Conservation (phyloP, 2,888 invertebrate species). For the Entomobrya multifasciata region DNA sequence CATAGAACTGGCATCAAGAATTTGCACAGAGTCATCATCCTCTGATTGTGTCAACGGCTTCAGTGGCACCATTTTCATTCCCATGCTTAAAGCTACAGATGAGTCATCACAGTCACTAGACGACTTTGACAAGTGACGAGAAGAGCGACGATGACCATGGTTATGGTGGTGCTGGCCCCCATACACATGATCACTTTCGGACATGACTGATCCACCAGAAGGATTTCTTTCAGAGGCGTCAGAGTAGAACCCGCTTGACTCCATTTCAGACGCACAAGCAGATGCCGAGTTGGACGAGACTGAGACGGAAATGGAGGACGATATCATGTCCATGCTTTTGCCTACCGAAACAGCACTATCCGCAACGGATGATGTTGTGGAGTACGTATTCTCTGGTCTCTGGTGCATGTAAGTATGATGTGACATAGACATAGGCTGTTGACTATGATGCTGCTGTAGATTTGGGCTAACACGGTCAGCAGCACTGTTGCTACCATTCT, state of each 20-base stretch:
- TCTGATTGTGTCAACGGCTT: constrained; percentile 58
- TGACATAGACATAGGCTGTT: not conserved
- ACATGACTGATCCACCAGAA: constrained; percentile 69
- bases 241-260: constrained; percentile 93
- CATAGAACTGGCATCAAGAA: constrained; percentile 35
- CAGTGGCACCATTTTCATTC: constrained; percentile 49
- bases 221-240: constrained; percentile 82
- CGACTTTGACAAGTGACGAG: constrained; percentile 63
- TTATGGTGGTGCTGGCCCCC: constrained; percentile 14
- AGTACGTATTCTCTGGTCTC: constrained; percentile 16
- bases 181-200: constrained; percentile 55
- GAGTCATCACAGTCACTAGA: constrained; percentile 71
- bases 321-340: constrained; percentile 63
- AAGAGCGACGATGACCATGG: constrained; percentile 45
- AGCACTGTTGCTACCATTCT: not conserved
- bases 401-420: constrained; percentile 44
- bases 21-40: constrained; percentile 46
- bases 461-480: constrained; percentile 36
- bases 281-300: constrained; percentile 64
- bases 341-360: constrained; percentile 26
- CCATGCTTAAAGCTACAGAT: constrained; percentile 58
- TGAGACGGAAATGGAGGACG: constrained; percentile 66
- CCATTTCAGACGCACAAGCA: constrained; percentile 86
- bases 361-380: not conserved
- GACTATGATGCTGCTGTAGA: not conserved